Percentiles rank a stretch among this genome's conserved stretches.
Evolutionary conservation across 2,113 vertebrate genomes (phyloP).

Genomic region (Mungos mungo): DNA sequence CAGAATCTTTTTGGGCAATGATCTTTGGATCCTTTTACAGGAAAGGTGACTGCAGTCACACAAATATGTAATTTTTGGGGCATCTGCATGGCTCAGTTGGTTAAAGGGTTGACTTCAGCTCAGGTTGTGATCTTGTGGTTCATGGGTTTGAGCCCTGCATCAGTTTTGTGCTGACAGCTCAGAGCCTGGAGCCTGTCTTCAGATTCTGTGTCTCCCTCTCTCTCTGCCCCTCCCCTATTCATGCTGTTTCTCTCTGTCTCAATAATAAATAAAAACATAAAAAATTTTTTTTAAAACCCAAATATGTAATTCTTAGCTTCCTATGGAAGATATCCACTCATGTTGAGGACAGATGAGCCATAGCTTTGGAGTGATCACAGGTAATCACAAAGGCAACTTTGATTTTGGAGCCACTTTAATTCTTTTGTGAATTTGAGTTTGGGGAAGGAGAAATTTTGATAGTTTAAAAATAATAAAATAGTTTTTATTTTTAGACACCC

Average conservation of each 20-base stretch:
- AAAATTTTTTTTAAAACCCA: neutral
- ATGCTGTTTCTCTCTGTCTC: too few relatives aligned
- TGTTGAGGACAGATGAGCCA: constrained; percentile 11
- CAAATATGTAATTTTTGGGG: neutral
- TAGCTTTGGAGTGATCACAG: neutral
- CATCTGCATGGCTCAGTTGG: too few relatives aligned
- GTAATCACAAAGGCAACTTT: neutral
- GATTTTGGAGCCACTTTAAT: neutral
- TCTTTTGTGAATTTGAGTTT: neutral
- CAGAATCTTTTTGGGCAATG: neutral
- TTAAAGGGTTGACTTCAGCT: too few relatives aligned
- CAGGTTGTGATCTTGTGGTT: too few relatives aligned
- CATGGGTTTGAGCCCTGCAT: too few relatives aligned
- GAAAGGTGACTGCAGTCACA: neutral
- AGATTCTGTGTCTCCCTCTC: too few relatives aligned
- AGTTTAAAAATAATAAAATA: neutral
- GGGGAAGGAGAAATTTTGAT: neutral
- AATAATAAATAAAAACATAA: too few relatives aligned
- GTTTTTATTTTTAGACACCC: neutral
- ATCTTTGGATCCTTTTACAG: neutral
- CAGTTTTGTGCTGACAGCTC: too few relatives aligned
- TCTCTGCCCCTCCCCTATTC: too few relatives aligned
- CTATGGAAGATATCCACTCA: neutral
- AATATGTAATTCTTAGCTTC: neutral
- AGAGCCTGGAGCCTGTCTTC: too few relatives aligned